Base-by-base conservation (phyloP, 30 jellyfish, hydroid and myxozoan genomes). In the Cassiopea andromeda region DNA sequence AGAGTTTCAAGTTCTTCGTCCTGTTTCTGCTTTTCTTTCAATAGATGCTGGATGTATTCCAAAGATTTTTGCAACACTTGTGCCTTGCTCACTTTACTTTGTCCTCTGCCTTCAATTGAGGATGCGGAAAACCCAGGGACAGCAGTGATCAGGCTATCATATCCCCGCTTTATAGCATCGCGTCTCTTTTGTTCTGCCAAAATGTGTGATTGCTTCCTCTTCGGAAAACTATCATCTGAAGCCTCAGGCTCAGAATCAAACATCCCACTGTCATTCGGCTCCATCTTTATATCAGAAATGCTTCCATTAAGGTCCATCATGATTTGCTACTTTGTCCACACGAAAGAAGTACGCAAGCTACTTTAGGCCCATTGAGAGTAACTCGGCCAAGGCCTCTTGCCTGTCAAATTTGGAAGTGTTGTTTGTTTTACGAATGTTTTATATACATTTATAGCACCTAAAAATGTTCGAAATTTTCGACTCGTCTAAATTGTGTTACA, bases 61-160 rank as follows among this genome's bases (percentile, higher is more conserved):
- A 78, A 44, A 2, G 91, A 78, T 89, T 85, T 89, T 54, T 94
- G 96, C 77, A 93, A 76, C 49, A 93, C 78, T 70, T 88, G 97
- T 1, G 98, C 98, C 66, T 93, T 89, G 75, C 98, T 89, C 69
- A 94, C 81, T 71, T 88, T 93, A 48, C 68, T 61, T 14, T 77
- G 86, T 48, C 70, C 70, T 64, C 48, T 58, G 59, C 27, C 83
- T 8, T 91, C 91, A 12, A 48, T 48, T 70, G 79, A 1, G 48
- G 74, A 68, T 45, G 43, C 18, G 59, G 64, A 66, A 87, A 92
- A 85, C 13, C 97, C 98, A 10, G 98, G 98, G 17, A 93, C 98
- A 50, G 89, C 81, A 50, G 85, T 84, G 54, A 83, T 92, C 27
- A 93, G 86, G 19, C 90, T 82, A 19, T 73, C 92, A 48, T 81